These are phyloP conservation scores for Caenorhabditis brenneri DNA, from an alignment of 1,140 invertebrate genomes.

Conservation along the genomic window DNA sequence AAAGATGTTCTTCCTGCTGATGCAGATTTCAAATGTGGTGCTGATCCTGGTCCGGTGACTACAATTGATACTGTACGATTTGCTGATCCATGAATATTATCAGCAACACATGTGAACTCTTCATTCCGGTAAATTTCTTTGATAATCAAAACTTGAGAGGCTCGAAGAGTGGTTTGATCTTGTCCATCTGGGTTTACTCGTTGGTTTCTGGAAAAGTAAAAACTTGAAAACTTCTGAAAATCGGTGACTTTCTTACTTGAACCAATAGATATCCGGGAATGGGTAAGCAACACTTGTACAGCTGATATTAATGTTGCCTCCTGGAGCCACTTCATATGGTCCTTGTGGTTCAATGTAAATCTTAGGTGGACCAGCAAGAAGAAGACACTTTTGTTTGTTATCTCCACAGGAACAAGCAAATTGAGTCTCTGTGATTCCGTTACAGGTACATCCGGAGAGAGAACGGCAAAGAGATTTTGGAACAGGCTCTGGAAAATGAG, in stretches of 20 bases:
- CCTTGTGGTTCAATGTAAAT: conserved; percentile 67
- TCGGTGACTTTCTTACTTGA: conserved; percentile 49
- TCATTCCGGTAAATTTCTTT: conserved; percentile 67
- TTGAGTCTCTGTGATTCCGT: conserved; percentile 64
- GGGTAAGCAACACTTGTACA: conserved; percentile 69
- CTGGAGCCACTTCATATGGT: conserved; percentile 62
- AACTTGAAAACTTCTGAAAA: background rate
- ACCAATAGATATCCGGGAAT: conserved; percentile 69
- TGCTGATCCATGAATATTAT: conserved; percentile 60
- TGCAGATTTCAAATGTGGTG: conserved; percentile 61
- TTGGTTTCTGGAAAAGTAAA: background rate
- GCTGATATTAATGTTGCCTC: conserved; percentile 67
- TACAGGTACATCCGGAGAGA: conserved; percentile 65
- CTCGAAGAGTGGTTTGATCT: background rate
- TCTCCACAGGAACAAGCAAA: conserved; percentile 62
- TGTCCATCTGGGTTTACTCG: conserved; percentile 2
- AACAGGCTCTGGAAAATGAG: conserved; percentile 62
- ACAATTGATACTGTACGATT: conserved; percentile 61
- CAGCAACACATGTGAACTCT: conserved; percentile 68
- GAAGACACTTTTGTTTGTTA: conserved; percentile 63
- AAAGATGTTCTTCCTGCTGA: conserved; percentile 63
- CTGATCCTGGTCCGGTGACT: conserved; percentile 66
- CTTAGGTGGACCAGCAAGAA: conserved; percentile 67
- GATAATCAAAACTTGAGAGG: conserved; percentile 57
- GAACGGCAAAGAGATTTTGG: conserved; percentile 68